Evolutionary conservation across 2,113 vertebrate genomes (phyloP).

Genomic region (Datnioides undecimradiatus): DNA sequence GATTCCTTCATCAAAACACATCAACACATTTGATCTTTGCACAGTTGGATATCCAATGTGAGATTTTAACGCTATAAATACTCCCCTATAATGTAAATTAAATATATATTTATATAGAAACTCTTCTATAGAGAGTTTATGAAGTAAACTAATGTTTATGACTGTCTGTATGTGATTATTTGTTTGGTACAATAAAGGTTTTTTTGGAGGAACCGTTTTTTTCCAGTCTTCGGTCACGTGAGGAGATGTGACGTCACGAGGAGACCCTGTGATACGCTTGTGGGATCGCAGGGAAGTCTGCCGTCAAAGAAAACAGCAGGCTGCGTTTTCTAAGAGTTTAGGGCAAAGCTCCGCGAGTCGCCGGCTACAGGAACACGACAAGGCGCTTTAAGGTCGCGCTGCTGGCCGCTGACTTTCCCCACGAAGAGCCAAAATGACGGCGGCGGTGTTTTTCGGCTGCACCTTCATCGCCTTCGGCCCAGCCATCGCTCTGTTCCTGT

Average conservation of each 20-base stretch:
- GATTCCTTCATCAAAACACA: no score
- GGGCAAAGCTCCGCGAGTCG: background rate
- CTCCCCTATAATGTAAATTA: no score
- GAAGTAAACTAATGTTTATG: no score
- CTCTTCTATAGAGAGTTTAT: no score
- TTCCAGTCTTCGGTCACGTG: slow-evolving; percentile 22
- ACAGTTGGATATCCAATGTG: no score
- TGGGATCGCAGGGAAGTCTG: background rate
- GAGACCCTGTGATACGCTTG: background rate
- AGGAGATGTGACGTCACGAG: slow-evolving; percentile 9
- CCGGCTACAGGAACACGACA: background rate
- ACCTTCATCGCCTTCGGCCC: slow-evolving; percentile 89
- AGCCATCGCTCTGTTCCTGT: slow-evolving; percentile 85
- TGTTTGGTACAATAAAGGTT: slow-evolving; percentile 27
- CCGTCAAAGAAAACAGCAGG: background rate
- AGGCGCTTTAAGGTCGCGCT: background rate
- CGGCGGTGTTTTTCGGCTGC: slow-evolving; percentile 87
- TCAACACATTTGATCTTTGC: no score
- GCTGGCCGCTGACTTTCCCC: background rate
- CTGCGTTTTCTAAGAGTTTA: background rate
- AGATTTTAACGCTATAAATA: no score
- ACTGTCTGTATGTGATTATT: background rate
- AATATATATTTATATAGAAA: no score
- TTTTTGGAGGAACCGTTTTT: background rate
- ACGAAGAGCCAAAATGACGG: slow-evolving; percentile 79